A percentile compares a stretch with the other conserved stretches of the same genome.
These are phyloP conservation scores for Glandiceps talaboti DNA, from an alignment of 53 echinoderm and acorn worm genomes.

Conservation along the genomic window DNA sequence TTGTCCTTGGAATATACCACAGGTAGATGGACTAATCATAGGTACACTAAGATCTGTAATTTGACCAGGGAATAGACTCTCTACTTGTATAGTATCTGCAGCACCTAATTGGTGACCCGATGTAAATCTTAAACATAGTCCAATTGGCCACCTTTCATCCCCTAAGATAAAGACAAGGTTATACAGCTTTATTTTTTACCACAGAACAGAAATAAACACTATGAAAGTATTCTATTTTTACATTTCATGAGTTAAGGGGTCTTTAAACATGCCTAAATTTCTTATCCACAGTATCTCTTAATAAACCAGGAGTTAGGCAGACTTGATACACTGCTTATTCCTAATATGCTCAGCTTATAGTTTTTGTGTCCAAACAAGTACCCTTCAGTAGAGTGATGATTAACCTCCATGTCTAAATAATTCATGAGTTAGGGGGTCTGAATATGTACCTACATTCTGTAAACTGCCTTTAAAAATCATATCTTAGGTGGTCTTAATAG, in stretches of 20 bases:
- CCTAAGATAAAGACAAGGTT: conserved; percentile 16
- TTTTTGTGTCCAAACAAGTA: too few species aligned
- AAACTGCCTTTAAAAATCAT: too few species aligned
- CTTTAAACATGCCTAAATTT: background rate
- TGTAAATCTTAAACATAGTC: conserved; percentile 73
- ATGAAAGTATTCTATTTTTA: background rate
- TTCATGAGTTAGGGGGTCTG: too few species aligned
- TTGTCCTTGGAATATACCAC: conserved; percentile 85
- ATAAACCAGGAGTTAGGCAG: too few species aligned
- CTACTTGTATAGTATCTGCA: conserved; percentile 52
- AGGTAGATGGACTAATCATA: conserved; percentile 81
- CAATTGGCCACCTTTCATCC: conserved; percentile 66
- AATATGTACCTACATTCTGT: too few species aligned
- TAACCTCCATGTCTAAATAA: too few species aligned
- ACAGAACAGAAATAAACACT: background rate
- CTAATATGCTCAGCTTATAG: too few species aligned
- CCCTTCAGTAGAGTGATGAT: too few species aligned
- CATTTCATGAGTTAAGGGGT: background rate
- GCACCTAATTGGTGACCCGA: conserved; percentile 75
- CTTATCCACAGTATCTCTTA: too few species aligned
- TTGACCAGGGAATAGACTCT: conserved; percentile 34
- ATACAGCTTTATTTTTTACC: background rate
- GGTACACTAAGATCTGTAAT: conserved; percentile 70
- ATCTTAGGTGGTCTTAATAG: too few species aligned
- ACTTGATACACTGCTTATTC: too few species aligned